These are phyloP conservation scores for Ichneumoninae sp. DNA, from an alignment of 2,888 invertebrate species.

Conservation along the genomic window DNA sequence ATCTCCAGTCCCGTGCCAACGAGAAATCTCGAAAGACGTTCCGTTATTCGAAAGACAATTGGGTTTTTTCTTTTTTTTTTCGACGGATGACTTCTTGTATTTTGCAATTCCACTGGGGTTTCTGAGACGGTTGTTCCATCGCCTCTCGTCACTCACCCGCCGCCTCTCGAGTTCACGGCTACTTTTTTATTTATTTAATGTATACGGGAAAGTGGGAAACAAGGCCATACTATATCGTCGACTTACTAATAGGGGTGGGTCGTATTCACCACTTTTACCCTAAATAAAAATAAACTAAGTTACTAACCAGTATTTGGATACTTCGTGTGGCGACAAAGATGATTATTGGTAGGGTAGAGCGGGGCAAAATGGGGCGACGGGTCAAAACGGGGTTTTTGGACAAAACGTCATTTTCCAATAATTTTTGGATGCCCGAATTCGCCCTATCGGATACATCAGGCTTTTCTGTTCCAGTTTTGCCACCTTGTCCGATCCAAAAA, in stretches of 20 bases:
- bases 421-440: no score
- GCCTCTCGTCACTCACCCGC: background rate
- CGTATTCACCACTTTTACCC: background rate
- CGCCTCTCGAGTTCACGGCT: background rate
- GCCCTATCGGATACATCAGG: no score
- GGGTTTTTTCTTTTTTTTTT: slow-evolving; percentile 6
- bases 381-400: no score
- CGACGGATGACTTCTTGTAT: background rate
- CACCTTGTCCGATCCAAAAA: no score
- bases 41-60: slow-evolving; percentile 44
- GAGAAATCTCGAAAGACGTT: slow-evolving; percentile 54
- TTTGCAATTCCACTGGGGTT: no score
- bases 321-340: no score
- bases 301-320: no score
- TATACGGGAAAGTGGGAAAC: background rate
- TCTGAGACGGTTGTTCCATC: background rate
- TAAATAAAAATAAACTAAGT: background rate
- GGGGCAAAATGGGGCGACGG: no score
- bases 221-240: no score
- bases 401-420: no score
- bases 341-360: no score
- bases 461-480: no score
- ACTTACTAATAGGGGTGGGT: background rate
- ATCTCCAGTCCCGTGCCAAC: slow-evolving; percentile 62
- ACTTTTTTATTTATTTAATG: background rate